phyloP scores from a whole-genome alignment of 2,797 vertebrate genomes.

The Phrynocephalus forsythii region DNA sequence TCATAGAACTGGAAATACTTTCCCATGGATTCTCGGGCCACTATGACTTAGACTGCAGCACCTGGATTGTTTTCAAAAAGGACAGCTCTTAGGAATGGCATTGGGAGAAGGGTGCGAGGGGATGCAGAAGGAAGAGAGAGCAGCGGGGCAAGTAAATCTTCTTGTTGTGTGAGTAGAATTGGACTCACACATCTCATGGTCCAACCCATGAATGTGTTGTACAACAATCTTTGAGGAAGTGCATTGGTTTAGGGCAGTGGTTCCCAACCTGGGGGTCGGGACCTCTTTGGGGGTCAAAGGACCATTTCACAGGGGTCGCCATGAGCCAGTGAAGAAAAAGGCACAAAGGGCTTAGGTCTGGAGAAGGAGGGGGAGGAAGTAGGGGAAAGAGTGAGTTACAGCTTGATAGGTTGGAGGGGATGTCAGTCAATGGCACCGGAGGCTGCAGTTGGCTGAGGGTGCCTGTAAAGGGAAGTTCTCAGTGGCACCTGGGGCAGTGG shows the following conservation, averaged over 20 bases:
- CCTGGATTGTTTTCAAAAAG: background rate
- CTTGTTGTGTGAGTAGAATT: background rate
- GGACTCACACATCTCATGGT: background rate
- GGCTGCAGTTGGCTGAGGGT: too few species aligned
- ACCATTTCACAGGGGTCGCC: too few species aligned
- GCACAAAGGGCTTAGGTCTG: too few species aligned
- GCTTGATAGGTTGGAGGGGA: too few species aligned
- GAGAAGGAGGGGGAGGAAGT: too few species aligned
- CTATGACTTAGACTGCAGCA: background rate
- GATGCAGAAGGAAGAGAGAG: background rate
- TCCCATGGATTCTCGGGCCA: too few species aligned
- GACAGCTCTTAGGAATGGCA: background rate
- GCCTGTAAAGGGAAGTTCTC: too few species aligned
- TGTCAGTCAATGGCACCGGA: too few species aligned
- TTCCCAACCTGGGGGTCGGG: background rate
- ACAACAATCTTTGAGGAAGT: background rate
- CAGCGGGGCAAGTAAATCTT: background rate
- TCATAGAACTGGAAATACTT: background rate
- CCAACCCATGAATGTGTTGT: background rate
- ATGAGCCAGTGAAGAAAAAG: too few species aligned
- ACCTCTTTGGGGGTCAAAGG: too few species aligned
- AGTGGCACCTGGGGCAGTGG: too few species aligned
- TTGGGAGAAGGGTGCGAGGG: background rate
- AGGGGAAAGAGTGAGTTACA: too few species aligned
- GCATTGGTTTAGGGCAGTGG: background rate